Percentiles rank a stretch among this genome's conserved stretches.
phyloP scores from a whole-genome alignment of 2,888 invertebrate genomes.

The Eudemis profundana region DNA sequence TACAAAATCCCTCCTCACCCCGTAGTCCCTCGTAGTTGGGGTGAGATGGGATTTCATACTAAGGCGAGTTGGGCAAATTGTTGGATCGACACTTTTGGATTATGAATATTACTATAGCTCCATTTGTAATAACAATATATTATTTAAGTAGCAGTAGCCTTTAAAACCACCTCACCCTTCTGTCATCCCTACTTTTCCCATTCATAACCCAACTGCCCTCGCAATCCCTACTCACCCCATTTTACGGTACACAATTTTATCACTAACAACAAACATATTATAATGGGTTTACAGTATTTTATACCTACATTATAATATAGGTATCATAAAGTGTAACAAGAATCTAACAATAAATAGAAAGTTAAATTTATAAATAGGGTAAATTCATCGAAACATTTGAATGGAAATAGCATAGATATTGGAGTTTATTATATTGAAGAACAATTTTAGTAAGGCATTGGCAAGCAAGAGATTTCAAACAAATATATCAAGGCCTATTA shows the following conservation, averaged over 20 bases:
- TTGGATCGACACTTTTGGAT: no score
- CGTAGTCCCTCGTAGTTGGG: no score
- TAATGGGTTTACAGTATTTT: conserved; percentile 35
- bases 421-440: conserved; percentile 24
- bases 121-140: no score
- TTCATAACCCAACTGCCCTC: no score
- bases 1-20: no score
- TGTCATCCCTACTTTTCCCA: no score
- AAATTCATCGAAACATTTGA: conserved; percentile 51
- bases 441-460: conserved; percentile 44
- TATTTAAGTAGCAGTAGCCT: no score
- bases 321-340: conserved; percentile 39
- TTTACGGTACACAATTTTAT: conserved; percentile 27
- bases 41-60: no score
- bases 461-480: conserved; percentile 45
- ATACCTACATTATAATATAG: conserved; percentile 35
- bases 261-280: conserved; percentile 28
- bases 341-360: conserved; percentile 41
- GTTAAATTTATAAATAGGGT: conserved; percentile 42
- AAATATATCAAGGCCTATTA: conserved; percentile 22
- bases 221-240: no score
- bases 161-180: no score
- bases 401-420: conserved; percentile 22
- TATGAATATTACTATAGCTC: no score
- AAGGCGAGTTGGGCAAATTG: no score